A percentile compares a stretch with the other conserved stretches of the same genome.
phyloP scores from a whole-genome alignment of 2,113 vertebrate species.

The Lepidiolamprologus cunningtoni region DNA sequence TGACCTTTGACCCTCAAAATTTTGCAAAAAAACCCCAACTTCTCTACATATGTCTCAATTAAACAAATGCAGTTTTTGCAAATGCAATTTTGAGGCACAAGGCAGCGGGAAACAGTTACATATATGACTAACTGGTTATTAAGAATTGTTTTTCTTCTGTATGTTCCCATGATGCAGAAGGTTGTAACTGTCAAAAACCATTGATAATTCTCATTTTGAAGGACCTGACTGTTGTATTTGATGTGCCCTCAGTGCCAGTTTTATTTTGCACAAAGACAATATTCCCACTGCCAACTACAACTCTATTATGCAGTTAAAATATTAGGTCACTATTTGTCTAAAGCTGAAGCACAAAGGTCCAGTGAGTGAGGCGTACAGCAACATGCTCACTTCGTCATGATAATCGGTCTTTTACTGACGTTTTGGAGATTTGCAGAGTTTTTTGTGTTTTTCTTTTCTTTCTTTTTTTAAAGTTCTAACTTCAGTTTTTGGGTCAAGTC shows the following conservation, averaged over 20 bases:
- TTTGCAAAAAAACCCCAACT: not conserved
- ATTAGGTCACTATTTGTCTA: not conserved
- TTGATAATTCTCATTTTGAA: slow-evolving; percentile 4
- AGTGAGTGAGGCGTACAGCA: not conserved
- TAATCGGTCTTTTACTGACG: not conserved
- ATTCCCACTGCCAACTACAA: not conserved
- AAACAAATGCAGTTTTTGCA: not conserved
- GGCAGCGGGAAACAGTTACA: not conserved
- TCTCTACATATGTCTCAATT: not conserved
- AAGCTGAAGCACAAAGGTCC: not conserved
- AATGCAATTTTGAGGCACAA: not conserved
- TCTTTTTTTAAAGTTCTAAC: not conserved
- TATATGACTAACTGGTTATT: not conserved
- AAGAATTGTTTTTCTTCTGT: not conserved
- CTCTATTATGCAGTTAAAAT: slow-evolving; percentile 3
- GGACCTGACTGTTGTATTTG: not conserved
- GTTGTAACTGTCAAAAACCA: slow-evolving; percentile 1
- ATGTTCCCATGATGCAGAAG: not conserved
- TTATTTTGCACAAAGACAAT: not conserved
- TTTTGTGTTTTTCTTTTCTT: not conserved
- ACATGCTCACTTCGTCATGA: not conserved
- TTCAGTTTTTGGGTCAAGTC: not conserved
- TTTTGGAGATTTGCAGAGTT: not conserved
- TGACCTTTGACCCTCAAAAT: slow-evolving; percentile 2
- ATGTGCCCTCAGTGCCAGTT: not conserved